phyloP scores from a whole-genome alignment of 2,888 invertebrate species.

The Colostygia pectinataria region DNA sequence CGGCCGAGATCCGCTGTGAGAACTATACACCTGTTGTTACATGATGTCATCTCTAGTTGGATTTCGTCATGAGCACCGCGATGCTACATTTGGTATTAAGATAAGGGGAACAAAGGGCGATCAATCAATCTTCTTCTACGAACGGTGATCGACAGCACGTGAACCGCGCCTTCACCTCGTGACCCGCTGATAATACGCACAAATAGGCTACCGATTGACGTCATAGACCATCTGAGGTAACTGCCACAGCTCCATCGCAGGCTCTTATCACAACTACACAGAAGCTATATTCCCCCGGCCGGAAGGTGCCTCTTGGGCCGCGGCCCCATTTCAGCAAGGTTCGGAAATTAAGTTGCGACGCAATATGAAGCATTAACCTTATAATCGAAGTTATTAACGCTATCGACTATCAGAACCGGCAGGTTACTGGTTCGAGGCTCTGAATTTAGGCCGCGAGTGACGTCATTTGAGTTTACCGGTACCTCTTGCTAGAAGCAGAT shows the following conservation, averaged over 20 bases:
- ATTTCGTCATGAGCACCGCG: constrained; percentile 19
- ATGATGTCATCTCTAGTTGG: constrained; percentile 23
- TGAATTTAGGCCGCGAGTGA: constrained; percentile 22
- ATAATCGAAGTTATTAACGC: constrained; percentile 37
- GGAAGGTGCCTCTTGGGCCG: constrained; percentile 33
- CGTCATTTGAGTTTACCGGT: constrained; percentile 14
- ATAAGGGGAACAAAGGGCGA: constrained; percentile 63
- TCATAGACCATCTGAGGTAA: constrained; percentile 59
- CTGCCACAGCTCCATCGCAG: constrained; percentile 34
- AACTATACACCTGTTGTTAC: no score
- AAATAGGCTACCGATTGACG: constrained; percentile 76
- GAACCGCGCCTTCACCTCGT: constrained; percentile 73
- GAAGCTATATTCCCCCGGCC: constrained; percentile 33
- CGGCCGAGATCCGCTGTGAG: no score
- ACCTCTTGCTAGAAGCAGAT: no score
- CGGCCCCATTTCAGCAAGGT: constrained; percentile 65
- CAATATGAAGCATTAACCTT: constrained; percentile 59
- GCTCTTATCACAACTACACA: constrained; percentile 41
- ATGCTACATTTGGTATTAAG: constrained; percentile 34
- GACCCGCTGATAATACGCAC: constrained; percentile 58
- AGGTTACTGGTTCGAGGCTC: constrained; percentile 37
- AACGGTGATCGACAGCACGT: constrained; percentile 60
- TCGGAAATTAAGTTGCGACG: constrained; percentile 61
- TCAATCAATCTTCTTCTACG: constrained; percentile 67
- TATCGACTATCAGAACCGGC: constrained; percentile 39